phyloP scores from a whole-genome alignment of 2,113 vertebrate genomes.

The Salvelinus namaycush region DNA sequence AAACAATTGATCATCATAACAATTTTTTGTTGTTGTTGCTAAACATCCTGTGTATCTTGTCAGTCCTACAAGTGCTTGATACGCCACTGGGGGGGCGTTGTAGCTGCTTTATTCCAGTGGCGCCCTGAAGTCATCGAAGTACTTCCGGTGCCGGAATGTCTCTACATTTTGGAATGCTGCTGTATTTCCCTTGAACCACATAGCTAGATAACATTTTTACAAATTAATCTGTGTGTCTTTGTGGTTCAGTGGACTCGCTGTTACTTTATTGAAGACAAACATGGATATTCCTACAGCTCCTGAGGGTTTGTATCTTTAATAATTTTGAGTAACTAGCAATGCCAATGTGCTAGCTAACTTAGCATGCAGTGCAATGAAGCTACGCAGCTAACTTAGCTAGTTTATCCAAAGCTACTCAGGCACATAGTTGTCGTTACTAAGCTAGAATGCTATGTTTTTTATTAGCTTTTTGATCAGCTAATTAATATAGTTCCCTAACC shows the following conservation, averaged over 20 bases:
- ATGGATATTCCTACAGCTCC: slow-evolving; percentile 73
- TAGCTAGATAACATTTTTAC: not conserved
- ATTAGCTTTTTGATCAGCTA: too few species aligned
- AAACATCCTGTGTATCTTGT: not conserved
- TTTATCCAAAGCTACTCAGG: too few species aligned
- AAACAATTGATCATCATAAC: too few species aligned
- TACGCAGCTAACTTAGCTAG: not conserved
- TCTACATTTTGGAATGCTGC: not conserved
- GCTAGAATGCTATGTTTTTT: too few species aligned
- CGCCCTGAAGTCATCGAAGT: not conserved
- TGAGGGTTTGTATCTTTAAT: slow-evolving; percentile 60
- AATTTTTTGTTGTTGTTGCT: too few species aligned
- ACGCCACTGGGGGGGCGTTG: not conserved
- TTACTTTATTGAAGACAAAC: not conserved
- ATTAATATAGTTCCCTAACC: too few species aligned
- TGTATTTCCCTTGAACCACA: not conserved
- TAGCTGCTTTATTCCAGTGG: not conserved
- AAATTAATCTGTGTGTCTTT: not conserved
- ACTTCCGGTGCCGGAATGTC: not conserved
- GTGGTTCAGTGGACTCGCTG: not conserved
- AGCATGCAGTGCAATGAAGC: too few species aligned
- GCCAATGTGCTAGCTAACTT: too few species aligned
- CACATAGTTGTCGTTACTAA: too few species aligned
- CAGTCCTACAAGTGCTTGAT: not conserved
- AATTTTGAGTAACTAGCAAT: slow-evolving; percentile 11